Conservation (phyloP, 1,140 invertebrate genomes). For the Zaprionus gabonicus region DNA sequence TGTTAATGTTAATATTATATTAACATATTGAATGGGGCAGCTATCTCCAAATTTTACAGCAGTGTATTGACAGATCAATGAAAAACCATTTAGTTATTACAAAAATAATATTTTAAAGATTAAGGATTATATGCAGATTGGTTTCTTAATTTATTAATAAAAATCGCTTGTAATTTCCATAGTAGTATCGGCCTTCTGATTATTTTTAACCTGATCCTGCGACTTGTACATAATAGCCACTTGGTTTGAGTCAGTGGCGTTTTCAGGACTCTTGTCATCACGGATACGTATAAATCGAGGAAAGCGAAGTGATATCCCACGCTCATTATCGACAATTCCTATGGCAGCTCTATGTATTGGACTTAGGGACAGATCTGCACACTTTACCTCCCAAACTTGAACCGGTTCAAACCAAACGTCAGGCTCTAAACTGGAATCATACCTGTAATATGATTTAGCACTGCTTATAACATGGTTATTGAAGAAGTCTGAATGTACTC, state of each 20-base stretch:
- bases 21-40: no score
- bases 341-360: slow-evolving; percentile 96
- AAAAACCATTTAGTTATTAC: no score
- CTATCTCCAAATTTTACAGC: no score
- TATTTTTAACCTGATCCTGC: slow-evolving; percentile 97
- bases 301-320: slow-evolving; percentile 98
- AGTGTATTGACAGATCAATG: no score
- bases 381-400: slow-evolving; percentile 99
- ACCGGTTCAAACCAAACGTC: slow-evolving; percentile 98
- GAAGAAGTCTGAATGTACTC: slow-evolving; percentile 91
- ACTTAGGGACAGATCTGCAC: slow-evolving; percentile 98
- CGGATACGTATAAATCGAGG: slow-evolving; percentile 96
- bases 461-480: slow-evolving; percentile 90
- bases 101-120: background rate
- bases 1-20: no score
- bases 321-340: slow-evolving; percentile 95
- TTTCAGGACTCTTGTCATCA: slow-evolving; percentile 96
- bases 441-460: slow-evolving; percentile 95
- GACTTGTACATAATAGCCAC: slow-evolving; percentile 93
- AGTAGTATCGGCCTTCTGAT: slow-evolving; percentile 75
- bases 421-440: slow-evolving; percentile 90
- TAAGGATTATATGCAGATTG: background rate
- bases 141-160: slow-evolving; percentile 43
- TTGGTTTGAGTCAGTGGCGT: slow-evolving; percentile 96
- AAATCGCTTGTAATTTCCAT: slow-evolving; percentile 68